phyloP scores from a whole-genome alignment of 2,888 invertebrate genomes.

The Zygogramma bicolorata region DNA sequence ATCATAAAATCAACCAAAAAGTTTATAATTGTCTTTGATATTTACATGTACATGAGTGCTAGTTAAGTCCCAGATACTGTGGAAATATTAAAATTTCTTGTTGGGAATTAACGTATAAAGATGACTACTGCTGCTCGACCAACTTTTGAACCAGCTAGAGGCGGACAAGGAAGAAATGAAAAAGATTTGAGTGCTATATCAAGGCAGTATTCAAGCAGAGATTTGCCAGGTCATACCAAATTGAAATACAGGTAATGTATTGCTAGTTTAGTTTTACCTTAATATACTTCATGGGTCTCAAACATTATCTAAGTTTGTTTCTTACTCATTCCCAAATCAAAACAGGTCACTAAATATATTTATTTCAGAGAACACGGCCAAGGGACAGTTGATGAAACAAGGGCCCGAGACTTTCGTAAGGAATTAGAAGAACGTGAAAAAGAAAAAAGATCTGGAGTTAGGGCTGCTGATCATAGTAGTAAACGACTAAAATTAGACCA shows the following conservation, averaged over 20 bases:
- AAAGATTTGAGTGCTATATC: constrained; percentile 98
- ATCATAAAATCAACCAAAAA: no score
- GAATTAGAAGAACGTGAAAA: constrained; percentile 95
- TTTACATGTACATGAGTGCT: no score
- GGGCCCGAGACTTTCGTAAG: constrained; percentile 91
- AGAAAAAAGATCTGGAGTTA: constrained; percentile 66
- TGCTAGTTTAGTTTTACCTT: not conserved
- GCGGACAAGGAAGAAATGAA: constrained; percentile 95
- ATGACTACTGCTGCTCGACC: constrained; percentile 99
- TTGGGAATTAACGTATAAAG: no score
- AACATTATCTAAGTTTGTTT: not conserved
- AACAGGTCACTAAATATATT: not conserved
- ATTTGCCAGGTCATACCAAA: constrained; percentile 96
- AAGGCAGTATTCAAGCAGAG: constrained; percentile 97
- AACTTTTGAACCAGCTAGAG: constrained; percentile 97
- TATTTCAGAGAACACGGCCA: constrained; percentile 91
- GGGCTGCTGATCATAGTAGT: constrained; percentile 61
- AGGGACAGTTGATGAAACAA: constrained; percentile 90
- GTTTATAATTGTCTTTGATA: no score
- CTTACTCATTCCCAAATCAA: not conserved
- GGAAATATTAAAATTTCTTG: no score
- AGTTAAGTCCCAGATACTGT: no score
- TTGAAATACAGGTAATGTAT: constrained; percentile 90
- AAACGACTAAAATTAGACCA: constrained; percentile 82
- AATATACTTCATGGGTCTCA: not conserved